Conservation (phyloP, 1,140 invertebrate genomes). For the Melipona quadrifasciata region DNA sequence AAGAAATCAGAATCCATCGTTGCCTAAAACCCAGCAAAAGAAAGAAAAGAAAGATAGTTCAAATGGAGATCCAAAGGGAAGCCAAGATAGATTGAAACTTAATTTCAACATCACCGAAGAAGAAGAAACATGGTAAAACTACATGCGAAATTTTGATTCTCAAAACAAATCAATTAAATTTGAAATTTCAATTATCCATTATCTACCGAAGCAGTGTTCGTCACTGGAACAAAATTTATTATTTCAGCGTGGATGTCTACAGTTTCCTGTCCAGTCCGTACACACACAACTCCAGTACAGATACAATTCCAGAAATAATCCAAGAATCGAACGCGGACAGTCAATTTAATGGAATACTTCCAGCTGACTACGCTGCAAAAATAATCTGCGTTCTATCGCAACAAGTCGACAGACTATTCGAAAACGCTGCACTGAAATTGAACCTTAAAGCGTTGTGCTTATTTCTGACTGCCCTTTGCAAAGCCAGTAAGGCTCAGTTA, state of each 20-base stretch:
- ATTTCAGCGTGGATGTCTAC: slow-evolving; percentile 88
- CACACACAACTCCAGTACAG: slow-evolving; percentile 84
- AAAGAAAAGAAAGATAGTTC: slow-evolving; percentile 78
- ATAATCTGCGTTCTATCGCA: slow-evolving; percentile 93
- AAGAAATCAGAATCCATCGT: slow-evolving; percentile 81
- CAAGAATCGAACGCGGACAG: slow-evolving; percentile 85
- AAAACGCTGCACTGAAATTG: slow-evolving; percentile 93
- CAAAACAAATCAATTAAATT: no score
- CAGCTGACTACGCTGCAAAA: slow-evolving; percentile 90
- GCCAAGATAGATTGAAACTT: slow-evolving; percentile 79
- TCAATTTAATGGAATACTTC: slow-evolving; percentile 88
- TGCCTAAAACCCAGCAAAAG: slow-evolving; percentile 77
- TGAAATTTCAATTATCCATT: no score
- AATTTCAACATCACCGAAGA: slow-evolving; percentile 85
- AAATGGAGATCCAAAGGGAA: slow-evolving; percentile 71
- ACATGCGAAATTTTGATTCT: not conserved
- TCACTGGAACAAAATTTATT: not conserved
- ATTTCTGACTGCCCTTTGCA: slow-evolving; percentile 91
- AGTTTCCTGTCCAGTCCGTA: slow-evolving; percentile 89
- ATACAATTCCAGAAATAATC: slow-evolving; percentile 85
- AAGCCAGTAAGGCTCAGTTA: slow-evolving; percentile 90
- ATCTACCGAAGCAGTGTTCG: no score
- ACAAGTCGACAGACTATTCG: slow-evolving; percentile 92
- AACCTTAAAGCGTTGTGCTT: slow-evolving; percentile 91
- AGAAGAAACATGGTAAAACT: slow-evolving; percentile 87